Percentiles rank a stretch among this genome's conserved stretches.
Conservation (phyloP, 2,797 vertebrate genomes). For the Poecilia wingei region DNA sequence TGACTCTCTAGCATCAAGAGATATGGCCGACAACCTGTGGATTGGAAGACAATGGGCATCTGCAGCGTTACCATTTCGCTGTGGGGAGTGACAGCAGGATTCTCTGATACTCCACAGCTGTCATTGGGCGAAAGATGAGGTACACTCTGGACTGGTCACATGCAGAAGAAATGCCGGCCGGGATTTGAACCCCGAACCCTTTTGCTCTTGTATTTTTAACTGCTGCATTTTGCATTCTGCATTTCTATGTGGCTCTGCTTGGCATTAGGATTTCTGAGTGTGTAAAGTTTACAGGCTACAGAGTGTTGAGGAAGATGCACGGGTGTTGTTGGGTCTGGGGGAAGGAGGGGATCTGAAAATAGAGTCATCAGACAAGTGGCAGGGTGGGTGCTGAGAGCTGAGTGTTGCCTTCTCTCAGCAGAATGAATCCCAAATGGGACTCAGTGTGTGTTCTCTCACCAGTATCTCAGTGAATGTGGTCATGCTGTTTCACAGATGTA, state of each 20-base stretch:
- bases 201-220: neutral
- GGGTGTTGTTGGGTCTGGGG: conserved; percentile 7
- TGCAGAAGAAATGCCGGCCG: neutral
- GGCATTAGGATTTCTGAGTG: neutral
- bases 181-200: neutral
- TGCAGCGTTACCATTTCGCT: too few relatives aligned
- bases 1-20: too few relatives aligned
- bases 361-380: conserved; percentile 50
- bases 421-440: conserved; percentile 26
- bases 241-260: neutral
- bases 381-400: conserved; percentile 66
- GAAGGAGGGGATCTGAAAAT: conserved; percentile 28
- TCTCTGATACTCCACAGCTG: neutral
- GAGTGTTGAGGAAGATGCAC: conserved; percentile 16
- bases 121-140: neutral
- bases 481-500: conserved; percentile 59
- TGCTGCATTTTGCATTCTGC: neutral
- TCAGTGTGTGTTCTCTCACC: conserved; percentile 29
- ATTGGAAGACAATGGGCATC: too few relatives aligned
- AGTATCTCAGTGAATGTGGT: conserved; percentile 45
- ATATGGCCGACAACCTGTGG: too few relatives aligned
- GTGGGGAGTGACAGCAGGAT: too few relatives aligned
- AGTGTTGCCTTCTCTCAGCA: conserved; percentile 37
- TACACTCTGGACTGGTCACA: neutral
- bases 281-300: neutral